Evolutionary conservation across 2,113 vertebrate species (phyloP).

Genomic region (Aegotheles bennettii): DNA sequence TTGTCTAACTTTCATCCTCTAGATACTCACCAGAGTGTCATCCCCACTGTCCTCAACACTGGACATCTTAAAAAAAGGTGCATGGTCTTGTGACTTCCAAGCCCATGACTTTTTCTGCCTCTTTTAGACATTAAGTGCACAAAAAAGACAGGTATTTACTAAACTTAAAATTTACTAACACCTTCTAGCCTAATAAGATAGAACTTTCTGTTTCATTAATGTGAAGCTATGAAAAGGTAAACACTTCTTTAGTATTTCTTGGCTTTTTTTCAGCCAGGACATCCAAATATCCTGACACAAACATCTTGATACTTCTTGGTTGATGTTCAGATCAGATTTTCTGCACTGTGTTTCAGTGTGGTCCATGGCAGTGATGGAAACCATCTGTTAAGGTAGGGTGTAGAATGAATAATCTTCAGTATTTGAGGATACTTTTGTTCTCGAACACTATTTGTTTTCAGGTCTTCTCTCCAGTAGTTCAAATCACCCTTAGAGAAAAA

Average conservation of each 20-base stretch:
- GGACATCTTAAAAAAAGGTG: neutral
- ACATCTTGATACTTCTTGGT: neutral
- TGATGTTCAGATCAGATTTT: neutral
- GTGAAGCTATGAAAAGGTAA: neutral
- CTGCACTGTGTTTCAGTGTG: neutral
- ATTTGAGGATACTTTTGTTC: neutral
- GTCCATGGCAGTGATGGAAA: neutral
- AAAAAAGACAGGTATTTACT: neutral
- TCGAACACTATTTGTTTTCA: neutral
- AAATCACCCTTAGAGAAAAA: neutral
- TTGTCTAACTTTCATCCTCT: neutral
- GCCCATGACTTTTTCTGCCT: neutral
- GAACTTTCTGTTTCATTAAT: neutral
- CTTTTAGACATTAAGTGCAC: neutral
- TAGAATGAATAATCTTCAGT: neutral
- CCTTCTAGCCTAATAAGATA: neutral
- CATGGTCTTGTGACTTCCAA: neutral
- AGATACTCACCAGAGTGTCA: neutral
- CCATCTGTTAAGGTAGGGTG: neutral
- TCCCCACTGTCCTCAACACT: neutral
- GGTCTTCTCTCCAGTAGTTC: neutral
- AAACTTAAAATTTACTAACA: neutral
- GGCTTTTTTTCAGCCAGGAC: neutral
- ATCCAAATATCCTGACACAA: neutral
- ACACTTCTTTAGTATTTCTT: neutral